phyloP scores from a whole-genome alignment of 2,888 invertebrate genomes.

The Drosophila bunnanda region DNA sequence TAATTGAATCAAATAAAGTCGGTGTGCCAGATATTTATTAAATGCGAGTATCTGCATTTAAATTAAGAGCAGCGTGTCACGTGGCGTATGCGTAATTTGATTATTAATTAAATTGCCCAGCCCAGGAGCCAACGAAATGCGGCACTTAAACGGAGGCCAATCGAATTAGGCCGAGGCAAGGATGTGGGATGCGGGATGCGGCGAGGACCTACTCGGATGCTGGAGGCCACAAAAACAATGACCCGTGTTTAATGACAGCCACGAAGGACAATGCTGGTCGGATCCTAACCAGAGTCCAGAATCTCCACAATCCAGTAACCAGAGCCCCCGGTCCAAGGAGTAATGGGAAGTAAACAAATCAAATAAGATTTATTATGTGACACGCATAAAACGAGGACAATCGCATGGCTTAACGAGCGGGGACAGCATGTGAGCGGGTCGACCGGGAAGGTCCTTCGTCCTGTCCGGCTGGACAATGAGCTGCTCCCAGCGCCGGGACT shows the following conservation, averaged over 20 bases:
- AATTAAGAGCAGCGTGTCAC: slow-evolving; percentile 52
- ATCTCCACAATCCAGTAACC: slow-evolving; percentile 10
- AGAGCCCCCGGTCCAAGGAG: slow-evolving; percentile 22
- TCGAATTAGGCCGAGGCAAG: slow-evolving; percentile 60
- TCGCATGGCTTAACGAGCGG: slow-evolving; percentile 32
- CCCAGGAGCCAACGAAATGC: slow-evolving; percentile 18
- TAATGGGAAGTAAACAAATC: slow-evolving; percentile 77
- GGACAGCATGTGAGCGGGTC: slow-evolving; percentile 25
- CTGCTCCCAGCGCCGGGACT: slow-evolving; percentile 36
- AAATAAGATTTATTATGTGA: slow-evolving; percentile 80
- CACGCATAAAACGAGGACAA: slow-evolving; percentile 75
- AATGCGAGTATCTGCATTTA: slow-evolving; percentile 22
- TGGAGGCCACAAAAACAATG: slow-evolving; percentile 58
- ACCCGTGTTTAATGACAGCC: slow-evolving; percentile 48
- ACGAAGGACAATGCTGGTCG: slow-evolving; percentile 39
- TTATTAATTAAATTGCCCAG: slow-evolving; percentile 74
- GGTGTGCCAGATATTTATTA: slow-evolving; percentile 21
- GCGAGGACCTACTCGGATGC: slow-evolving; percentile 15
- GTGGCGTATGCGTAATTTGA: slow-evolving; percentile 78
- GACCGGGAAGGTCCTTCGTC: slow-evolving; percentile 27
- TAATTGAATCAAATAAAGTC: slow-evolving; percentile 67
- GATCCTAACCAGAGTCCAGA: slow-evolving; percentile 16
- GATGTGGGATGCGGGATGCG: not conserved
- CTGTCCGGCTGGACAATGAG: slow-evolving; percentile 6
- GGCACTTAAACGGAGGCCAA: slow-evolving; percentile 73